phyloP scores from a whole-genome alignment of 2,888 invertebrate genomes.

The Lepas anatifera region DNA sequence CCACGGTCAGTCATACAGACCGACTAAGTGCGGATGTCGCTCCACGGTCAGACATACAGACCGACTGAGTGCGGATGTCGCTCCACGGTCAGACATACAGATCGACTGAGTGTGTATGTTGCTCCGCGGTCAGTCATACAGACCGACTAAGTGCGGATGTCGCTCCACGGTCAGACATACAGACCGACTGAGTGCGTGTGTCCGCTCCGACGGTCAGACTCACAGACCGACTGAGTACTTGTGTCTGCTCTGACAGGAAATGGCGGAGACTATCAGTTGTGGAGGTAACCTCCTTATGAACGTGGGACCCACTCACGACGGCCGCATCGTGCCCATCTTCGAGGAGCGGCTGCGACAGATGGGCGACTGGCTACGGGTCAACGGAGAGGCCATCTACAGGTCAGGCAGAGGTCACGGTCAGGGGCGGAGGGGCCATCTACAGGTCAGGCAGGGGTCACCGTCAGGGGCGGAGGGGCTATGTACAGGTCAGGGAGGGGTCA shows the following conservation, averaged over 20 bases:
- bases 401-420: background rate
- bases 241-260: conserved; percentile 31
- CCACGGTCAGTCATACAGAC: no score
- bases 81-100: no score
- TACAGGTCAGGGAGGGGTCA: conserved; percentile 65
- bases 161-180: no score
- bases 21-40: no score
- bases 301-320: conserved; percentile 79
- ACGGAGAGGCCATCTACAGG: conserved; percentile 56
- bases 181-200: no score
- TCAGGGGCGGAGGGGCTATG: conserved; percentile 56
- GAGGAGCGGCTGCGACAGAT: conserved; percentile 67
- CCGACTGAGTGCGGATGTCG: no score
- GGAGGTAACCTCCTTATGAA: conserved; percentile 80
- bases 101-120: no score
- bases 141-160: no score
- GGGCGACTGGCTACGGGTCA: conserved; percentile 66
- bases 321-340: conserved; percentile 70
- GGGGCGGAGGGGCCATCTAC: conserved; percentile 31
- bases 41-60: no score
- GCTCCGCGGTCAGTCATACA: no score
- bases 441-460: background rate
- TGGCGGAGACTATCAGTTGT: conserved; percentile 69
- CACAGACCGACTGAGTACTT: no score
- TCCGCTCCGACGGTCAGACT: no score